These are phyloP conservation scores for Melospiza georgiana DNA, from an alignment of 2,113 vertebrate genomes.

Conservation along the genomic window DNA sequence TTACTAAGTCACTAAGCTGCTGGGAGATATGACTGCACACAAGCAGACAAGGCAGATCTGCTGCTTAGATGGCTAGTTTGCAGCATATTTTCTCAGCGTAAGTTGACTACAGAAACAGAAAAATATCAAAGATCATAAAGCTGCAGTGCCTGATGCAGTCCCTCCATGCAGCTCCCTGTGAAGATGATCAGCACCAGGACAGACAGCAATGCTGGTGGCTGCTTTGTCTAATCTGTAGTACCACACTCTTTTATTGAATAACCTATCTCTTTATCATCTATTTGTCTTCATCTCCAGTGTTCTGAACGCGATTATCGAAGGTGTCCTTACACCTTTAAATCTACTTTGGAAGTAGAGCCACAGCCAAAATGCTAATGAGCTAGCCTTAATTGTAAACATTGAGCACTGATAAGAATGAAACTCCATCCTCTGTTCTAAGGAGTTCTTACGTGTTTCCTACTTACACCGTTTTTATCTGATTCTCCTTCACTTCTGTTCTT, in stretches of 20 bases:
- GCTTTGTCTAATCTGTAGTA: not conserved
- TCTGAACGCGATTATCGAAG: not conserved
- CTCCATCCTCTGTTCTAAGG: conserved; percentile 59
- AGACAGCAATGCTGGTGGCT: not conserved
- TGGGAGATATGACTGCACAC: not conserved
- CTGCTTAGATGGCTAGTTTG: not conserved
- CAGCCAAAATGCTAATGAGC: conserved; percentile 56
- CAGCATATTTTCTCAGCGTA: not conserved
- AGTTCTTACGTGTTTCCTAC: conserved; percentile 59
- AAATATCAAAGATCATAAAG: not conserved
- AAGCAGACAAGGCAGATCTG: not conserved
- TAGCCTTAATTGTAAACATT: conserved; percentile 50
- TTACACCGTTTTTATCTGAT: conserved; percentile 45
- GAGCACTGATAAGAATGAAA: conserved; percentile 50
- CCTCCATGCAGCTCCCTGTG: not conserved
- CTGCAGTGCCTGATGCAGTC: not conserved
- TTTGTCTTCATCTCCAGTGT: not conserved
- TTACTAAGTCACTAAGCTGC: conserved; percentile 52
- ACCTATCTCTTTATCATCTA: not conserved
- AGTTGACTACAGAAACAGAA: not conserved
- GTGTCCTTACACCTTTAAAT: conserved; percentile 40
- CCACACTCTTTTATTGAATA: not conserved
- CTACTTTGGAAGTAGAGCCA: conserved; percentile 4
- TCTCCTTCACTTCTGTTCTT: conserved; percentile 33
- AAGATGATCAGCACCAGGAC: not conserved